Percentiles rank a stretch among this genome's conserved stretches.
Evolutionary conservation across 2,113 vertebrate species (phyloP).

Genomic region (Gobio gobio): DNA sequence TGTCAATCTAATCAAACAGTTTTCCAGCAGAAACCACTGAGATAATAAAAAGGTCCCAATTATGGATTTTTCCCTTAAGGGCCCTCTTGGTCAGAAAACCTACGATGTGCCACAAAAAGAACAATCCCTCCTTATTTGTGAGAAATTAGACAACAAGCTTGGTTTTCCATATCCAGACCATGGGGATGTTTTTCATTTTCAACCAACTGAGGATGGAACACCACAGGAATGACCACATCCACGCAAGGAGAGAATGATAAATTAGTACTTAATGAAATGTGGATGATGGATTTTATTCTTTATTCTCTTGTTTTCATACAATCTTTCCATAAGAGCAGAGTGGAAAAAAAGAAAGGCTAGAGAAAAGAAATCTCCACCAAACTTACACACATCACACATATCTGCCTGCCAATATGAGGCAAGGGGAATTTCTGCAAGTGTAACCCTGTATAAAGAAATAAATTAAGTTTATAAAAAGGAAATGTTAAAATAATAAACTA

Average conservation of each 20-base stretch:
- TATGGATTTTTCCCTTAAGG: not conserved
- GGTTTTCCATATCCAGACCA: not conserved
- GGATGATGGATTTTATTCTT: not conserved
- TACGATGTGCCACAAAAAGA: not conserved
- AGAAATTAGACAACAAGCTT: not conserved
- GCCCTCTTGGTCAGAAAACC: not conserved
- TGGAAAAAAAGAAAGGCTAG: not conserved
- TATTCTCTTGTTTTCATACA: too few relatives aligned
- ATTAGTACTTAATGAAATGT: not conserved
- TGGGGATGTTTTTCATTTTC: constrained; percentile 27
- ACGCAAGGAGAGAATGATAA: constrained; percentile 10
- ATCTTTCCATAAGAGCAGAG: not conserved
- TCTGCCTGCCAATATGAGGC: constrained; percentile 62
- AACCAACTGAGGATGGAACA: not conserved
- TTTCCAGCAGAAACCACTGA: not conserved
- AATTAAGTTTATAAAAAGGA: too few relatives aligned
- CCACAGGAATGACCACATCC: not conserved
- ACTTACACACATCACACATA: constrained; percentile 38
- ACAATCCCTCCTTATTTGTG: not conserved
- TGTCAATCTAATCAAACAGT: not conserved
- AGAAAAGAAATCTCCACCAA: not conserved
- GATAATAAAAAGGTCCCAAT: not conserved
- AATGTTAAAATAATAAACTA: too few relatives aligned
- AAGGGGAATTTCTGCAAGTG: constrained; percentile 53
- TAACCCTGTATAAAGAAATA: too few relatives aligned